A percentile compares a stretch with the other conserved stretches of the same genome.
Conservation (phyloP, 2,113 vertebrate genomes). For the Kryptolebias marmoratus region DNA sequence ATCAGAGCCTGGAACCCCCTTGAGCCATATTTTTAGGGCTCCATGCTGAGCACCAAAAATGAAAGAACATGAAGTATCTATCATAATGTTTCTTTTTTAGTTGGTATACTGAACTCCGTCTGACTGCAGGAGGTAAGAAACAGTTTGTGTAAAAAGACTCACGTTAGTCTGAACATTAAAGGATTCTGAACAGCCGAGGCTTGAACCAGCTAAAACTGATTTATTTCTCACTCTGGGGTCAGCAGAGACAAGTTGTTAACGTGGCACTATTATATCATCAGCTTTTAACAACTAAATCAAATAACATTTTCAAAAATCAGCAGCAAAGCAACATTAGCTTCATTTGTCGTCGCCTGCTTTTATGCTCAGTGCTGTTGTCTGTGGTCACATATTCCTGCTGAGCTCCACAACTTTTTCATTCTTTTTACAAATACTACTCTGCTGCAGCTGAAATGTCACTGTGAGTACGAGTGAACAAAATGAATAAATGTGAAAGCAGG, state of each 20-base stretch:
- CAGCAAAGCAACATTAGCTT: neutral
- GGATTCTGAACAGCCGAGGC: conserved; percentile 57
- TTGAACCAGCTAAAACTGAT: conserved; percentile 8
- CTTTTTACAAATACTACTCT: too few species aligned
- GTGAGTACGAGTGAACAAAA: neutral
- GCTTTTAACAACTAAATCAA: neutral
- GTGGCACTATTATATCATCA: neutral
- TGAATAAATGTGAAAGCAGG: neutral
- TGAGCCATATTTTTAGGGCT: conserved; percentile 36
- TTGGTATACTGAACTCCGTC: conserved; percentile 7
- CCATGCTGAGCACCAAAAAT: conserved; percentile 9
- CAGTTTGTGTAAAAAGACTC: conserved; percentile 78
- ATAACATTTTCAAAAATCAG: neutral
- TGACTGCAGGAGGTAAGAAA: conserved; percentile 29
- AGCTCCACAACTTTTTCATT: too few species aligned
- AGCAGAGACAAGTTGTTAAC: neutral
- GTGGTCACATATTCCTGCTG: too few species aligned
- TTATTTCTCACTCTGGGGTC: neutral
- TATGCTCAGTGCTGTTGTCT: neutral
- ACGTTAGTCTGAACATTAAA: conserved; percentile 78
- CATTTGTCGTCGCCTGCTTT: neutral
- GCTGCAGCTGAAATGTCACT: neutral
- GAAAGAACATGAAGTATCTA: conserved; percentile 24
- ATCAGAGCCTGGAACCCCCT: conserved; percentile 37
- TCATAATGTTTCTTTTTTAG: conserved; percentile 34